Evolutionary conservation across 2,888 invertebrate genomes (phyloP), one percentile per base, ranked within the genome.

Genomic region (Tortricodes alternella): DNA sequence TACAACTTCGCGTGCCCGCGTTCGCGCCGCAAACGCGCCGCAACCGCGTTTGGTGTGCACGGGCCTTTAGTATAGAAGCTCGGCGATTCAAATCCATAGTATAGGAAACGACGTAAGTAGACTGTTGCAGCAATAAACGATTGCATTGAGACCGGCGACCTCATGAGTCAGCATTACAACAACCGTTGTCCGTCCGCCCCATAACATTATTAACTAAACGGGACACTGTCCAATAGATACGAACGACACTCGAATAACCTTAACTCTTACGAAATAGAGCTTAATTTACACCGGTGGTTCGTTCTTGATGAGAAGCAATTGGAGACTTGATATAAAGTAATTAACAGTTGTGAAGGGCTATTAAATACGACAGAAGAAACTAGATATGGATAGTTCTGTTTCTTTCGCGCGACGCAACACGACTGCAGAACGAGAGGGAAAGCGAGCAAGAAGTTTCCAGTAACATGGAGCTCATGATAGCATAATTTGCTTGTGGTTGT

Each of bases 241-340:
- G 1, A 4, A 1, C 34, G 1, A 8, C 13, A 21, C 18, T 34
- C 18, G n/a, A 23, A 8, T 8, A 15, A 18, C 43, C 27, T 13
- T 27, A 27, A 21, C 15, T 11, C 34, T 44, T 34, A n/a, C 4
- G 2, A 0, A 0, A n/a, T 32, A 49, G 23, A 18, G 35, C 37
- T 6, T 9, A 29, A 4, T 21, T 19, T 48, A 11, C 27, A 2
- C 9, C 15, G 3, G 15, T 16, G n/a, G 16, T 18, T 3, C 18
- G 60, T 58, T 61, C 61, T 60, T 68, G 68, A 73, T 73, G 70
- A 71, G 70, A 70, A 72, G 71, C 75, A 76, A 77, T 77, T 77
- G 73, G 66, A 69, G 67, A 62, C 61, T 58, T 56, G 56, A 41
- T 68, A 64, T 57, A 62, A 59, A 61, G 59, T 64, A 55, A 48